Evolutionary conservation across 2,797 vertebrate species (phyloP), one percentile per base, ranked within the genome.

Genomic region (Allochrocebus solatus): DNA sequence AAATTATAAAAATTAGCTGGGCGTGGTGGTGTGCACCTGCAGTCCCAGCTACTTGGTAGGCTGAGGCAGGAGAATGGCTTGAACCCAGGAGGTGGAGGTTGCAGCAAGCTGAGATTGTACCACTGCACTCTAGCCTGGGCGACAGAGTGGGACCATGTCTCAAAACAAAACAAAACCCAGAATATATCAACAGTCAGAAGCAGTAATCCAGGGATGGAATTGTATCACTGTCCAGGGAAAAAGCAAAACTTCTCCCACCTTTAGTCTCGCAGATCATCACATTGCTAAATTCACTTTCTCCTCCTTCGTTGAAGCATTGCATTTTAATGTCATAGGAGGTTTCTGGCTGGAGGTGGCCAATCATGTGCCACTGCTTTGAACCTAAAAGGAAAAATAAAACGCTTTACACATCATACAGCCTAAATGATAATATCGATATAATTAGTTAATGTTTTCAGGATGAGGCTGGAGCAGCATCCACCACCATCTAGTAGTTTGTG

Each of bases 251-350:
- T 19, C 43, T 28, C 99, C 98, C 98, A 99, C 99, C 99, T 99
- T 99, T 99, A 4, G 99, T 99, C 98, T 99, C 99, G 1, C 99
- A 99, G 98, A 99, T 99, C 99, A 99, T 99, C 72, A 99, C 99
- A 0, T 99, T 99, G 97, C 99, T 99, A 94, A 99, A 99, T 93
- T 99, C 99, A 0, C 99, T 99, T 98, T 99, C 99, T 0, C 99
- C 99, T 1, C 99, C 99, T 98, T 99, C 99, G 0, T 99, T 99
- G 98, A 99, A 99, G 98, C 99, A 99, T 75, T 99, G 99, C 99
- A 99, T 99, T 98, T 99, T 99, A 97, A 99, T 99, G 98, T 99
- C 99, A 0, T 99, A 99, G 0, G 99, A 99, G 0, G 99, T 99
- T 98, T 99, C 99, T 0, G 99, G 99, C 99, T 99, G 99, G 64